Base-by-base conservation (phyloP, 2,797 vertebrate genomes). In the Siniperca undulata region DNA sequence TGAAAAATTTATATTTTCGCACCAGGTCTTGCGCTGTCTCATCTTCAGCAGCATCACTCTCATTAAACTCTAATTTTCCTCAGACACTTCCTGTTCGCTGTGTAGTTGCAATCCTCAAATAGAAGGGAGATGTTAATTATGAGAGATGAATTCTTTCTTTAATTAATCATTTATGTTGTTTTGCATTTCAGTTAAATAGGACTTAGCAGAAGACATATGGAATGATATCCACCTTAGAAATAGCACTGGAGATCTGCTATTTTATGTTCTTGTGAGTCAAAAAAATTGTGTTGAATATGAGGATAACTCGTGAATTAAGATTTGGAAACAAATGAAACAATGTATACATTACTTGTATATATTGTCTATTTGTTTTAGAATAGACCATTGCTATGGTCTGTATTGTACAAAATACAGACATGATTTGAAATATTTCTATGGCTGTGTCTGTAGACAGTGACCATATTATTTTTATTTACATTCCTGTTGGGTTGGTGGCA, bases 1-100 rank as follows among this genome's bases (percentile, higher is more conserved):
- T 95, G 67, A 89, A 91, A 89, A 74, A 91, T 89, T 66, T 1
- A 91, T 85, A 67, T 71, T 85, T 83, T 85, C 83, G 85, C 87
- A 62, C 81, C 68, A 86, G 81, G 86, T 85, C 76, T 78, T 50
- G 34, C 24, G 53, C 62, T 0, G 62, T 67, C 64, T 81, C 38
- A 79, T 67, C 65, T 76, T 77, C 40, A 79, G 17, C 68, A 59
- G 81, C 52, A 44, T 61, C 38, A n/a, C 68, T 81, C 82, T 90
- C 89, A 88, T 91, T 90, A 91, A 90, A 87, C 56, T 59, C 77
- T 77, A 42, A 83, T 88, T 86, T 80, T 66, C 70, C 80, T 87
- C 79, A 69, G 50, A 82, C 40, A 77, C 27, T 19, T 89, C 68
- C 76, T 82, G 68, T 83, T 84, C 74, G 14, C 77, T 74, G 55